Percentiles rank a stretch among this genome's conserved stretches.
phyloP scores from a whole-genome alignment of 1,140 invertebrate genomes.

The Drosophila kohkoa region DNA sequence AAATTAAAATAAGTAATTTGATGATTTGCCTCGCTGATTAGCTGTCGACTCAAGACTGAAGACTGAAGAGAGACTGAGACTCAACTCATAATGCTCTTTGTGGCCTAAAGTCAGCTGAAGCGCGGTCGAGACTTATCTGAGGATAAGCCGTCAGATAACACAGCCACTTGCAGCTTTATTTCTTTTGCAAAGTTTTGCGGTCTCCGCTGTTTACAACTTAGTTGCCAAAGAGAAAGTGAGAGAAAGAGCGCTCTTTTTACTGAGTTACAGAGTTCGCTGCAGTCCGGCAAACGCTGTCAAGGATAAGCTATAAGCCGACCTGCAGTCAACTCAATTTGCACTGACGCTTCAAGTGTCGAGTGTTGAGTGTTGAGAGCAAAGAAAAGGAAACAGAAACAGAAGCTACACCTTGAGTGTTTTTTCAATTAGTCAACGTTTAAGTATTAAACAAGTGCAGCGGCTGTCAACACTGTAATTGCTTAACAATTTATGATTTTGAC shows the following conservation, averaged over 20 bases:
- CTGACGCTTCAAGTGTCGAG: neutral
- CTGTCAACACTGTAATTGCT: neutral
- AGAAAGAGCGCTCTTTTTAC: too few species aligned
- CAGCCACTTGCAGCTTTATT: slow-evolving; percentile 1
- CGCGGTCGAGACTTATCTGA: neutral
- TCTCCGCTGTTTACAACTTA: neutral
- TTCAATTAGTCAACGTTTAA: slow-evolving; percentile 1
- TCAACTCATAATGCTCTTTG: neutral
- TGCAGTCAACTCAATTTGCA: slow-evolving; percentile 3
- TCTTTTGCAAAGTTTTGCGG: slow-evolving; percentile 4
- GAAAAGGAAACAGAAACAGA: too few species aligned
- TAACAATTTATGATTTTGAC: too few species aligned
- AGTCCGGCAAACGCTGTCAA: neutral
- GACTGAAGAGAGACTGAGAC: too few species aligned
- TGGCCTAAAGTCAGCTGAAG: neutral
- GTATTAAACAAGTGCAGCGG: too few species aligned
- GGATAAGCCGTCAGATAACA: slow-evolving; percentile 1
- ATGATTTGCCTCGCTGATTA: too few species aligned
- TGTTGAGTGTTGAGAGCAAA: too few species aligned
- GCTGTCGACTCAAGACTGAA: neutral
- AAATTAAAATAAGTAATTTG: neutral
- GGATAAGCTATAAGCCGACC: neutral
- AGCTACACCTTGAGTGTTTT: neutral
- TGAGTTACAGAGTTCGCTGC: neutral
- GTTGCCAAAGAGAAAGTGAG: too few species aligned